Evolutionary conservation across 2,888 invertebrate species (phyloP).

Genomic region (Drosophila paramelanica): DNA sequence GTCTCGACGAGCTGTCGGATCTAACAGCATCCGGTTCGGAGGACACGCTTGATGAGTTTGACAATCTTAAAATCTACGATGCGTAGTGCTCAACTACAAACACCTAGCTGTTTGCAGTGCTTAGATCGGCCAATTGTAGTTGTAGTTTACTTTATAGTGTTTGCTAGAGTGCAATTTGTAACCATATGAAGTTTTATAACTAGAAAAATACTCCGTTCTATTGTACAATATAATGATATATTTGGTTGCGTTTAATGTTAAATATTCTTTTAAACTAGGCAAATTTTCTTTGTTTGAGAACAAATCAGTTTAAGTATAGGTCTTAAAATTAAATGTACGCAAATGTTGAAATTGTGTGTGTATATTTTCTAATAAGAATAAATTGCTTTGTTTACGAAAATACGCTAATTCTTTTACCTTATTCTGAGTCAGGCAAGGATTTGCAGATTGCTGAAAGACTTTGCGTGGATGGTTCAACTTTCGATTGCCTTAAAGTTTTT

Average conservation of each 20-base stretch:
- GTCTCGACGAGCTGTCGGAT: conserved; percentile 88
- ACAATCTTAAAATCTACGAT: conserved; percentile 83
- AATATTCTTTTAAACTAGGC: conserved; percentile 49
- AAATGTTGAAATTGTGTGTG: conserved; percentile 29
- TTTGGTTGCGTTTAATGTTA: conserved; percentile 67
- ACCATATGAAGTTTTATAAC: conserved; percentile 28
- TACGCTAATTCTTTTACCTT: conserved; percentile 12
- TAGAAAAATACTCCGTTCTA: conserved; percentile 68
- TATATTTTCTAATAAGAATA: conserved; percentile 39
- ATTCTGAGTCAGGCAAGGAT: not conserved
- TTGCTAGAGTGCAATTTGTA: conserved; percentile 56
- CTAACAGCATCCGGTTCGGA: conserved; percentile 90
- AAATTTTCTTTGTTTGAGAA: conserved; percentile 45
- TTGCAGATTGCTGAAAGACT: too few species aligned
- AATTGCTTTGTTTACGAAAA: conserved; percentile 62
- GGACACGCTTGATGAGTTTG: conserved; percentile 92
- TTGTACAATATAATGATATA: conserved; percentile 54
- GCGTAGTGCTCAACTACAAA: conserved; percentile 40
- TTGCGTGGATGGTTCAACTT: too few species aligned
- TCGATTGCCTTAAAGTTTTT: too few species aligned
- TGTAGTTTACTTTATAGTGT: conserved; percentile 39
- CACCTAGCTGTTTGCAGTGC: conserved; percentile 91
- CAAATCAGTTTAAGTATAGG: conserved; percentile 47
- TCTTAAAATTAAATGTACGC: conserved; percentile 30
- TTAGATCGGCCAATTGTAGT: conserved; percentile 92